Conservation (phyloP, 2,888 invertebrate genomes). For the Cryptosula pallasiana region DNA sequence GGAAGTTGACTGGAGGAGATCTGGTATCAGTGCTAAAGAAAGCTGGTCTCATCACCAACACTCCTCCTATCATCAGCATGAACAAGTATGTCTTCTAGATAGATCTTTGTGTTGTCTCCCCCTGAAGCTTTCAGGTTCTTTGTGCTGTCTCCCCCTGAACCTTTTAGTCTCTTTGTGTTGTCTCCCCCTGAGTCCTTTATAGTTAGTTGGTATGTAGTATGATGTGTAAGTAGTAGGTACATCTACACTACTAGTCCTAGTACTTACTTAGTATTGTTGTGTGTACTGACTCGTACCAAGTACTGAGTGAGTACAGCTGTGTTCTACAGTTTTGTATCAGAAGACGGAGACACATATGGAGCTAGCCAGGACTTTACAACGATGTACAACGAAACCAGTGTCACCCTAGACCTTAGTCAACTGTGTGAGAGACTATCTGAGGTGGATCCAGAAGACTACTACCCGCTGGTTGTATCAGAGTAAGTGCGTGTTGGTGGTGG, state of each 20-base stretch:
- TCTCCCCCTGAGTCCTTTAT: too few species aligned
- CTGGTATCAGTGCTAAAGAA: constrained; percentile 82
- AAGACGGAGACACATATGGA: constrained; percentile 78
- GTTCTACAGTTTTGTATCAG: constrained; percentile 67
- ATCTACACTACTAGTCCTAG: too few species aligned
- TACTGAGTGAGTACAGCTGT: neutral
- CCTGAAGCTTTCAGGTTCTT: too few species aligned
- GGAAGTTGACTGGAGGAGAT: constrained; percentile 94
- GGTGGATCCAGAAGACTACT: constrained; percentile 72
- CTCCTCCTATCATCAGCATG: constrained; percentile 59
- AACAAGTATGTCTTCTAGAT: constrained; percentile 32
- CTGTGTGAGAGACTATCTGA: constrained; percentile 65
- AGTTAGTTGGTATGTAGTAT: too few species aligned
- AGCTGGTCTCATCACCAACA: constrained; percentile 81
- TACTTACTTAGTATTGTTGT: neutral
- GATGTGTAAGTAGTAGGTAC: too few species aligned
- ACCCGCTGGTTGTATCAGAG: constrained; percentile 68
- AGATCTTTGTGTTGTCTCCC: too few species aligned
- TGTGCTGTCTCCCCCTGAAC: too few species aligned
- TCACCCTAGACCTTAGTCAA: constrained; percentile 65
- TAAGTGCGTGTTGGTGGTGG: constrained; percentile 43
- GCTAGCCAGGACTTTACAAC: constrained; percentile 70
- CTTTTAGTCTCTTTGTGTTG: too few species aligned
- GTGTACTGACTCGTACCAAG: neutral
- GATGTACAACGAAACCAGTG: constrained; percentile 67